Evolutionary conservation across 2,113 vertebrate species (phyloP).

Genomic region (Microtus pennsylvanicus): DNA sequence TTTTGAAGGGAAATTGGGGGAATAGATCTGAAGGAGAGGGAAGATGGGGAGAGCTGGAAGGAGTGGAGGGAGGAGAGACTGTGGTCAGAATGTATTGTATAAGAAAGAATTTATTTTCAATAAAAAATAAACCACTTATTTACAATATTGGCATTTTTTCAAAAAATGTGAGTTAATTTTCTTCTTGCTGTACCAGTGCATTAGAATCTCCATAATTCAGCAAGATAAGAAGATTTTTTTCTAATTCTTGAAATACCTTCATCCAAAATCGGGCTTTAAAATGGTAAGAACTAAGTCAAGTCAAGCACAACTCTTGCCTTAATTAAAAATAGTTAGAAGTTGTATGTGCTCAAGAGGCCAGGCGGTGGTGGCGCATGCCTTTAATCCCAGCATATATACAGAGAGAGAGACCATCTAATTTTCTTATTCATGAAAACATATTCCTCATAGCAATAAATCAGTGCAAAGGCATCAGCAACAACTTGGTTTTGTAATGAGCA

Average conservation of each 20-base stretch:
- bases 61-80: not conserved
- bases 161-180: not conserved
- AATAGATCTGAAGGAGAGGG: not conserved
- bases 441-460: not conserved
- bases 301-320: not conserved
- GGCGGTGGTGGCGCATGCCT: too few relatives aligned
- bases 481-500: not conserved
- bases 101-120: not conserved
- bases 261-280: not conserved
- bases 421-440: constrained; percentile 17
- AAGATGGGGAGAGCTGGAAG: not conserved
- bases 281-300: not conserved
- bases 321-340: not conserved
- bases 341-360: not conserved
- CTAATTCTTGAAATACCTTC: not conserved
- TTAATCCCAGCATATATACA: too few relatives aligned
- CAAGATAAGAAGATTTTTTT: constrained; percentile 18
- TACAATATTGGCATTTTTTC: constrained; percentile 21
- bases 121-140: not conserved
- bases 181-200: not conserved
- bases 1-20: not conserved
- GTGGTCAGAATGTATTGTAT: not conserved
- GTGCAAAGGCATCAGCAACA: not conserved
- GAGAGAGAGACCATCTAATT: too few relatives aligned
- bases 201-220: not conserved